Base-by-base conservation (phyloP, 2,888 invertebrate species). In the Plebejus anna region DNA sequence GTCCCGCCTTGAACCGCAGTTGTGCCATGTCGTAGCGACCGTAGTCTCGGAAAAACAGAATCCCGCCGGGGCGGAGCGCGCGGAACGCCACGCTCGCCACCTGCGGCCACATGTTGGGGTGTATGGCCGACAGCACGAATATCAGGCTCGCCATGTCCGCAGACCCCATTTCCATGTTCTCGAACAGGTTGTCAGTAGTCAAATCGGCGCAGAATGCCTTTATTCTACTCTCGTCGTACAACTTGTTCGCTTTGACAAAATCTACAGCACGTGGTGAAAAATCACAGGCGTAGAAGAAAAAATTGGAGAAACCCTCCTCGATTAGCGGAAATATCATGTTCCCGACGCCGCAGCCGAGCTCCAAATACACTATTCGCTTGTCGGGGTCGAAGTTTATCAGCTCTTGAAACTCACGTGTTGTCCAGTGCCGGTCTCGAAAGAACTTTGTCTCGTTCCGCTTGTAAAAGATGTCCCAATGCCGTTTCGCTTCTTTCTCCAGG, bases 391-490 rank as follows among this genome's bases (percentile, higher is more conserved):
- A 94, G 77, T 93, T 91, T 77, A 96, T 91, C 22, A 99, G 92
- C 85, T 98, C 98, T 82, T 96, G 93, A 92, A 99, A 99, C 94
- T 99, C 99, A 84, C 98, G 95, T 79, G 97, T 97, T 1, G 98
- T 99, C 99, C 99, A 99, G 86, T 98, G 98, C 22, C 99, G 95
- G 89, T 99, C 98, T 89, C 97, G 97, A 86, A 99, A 99, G 89
- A 99, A 99, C 82, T 97, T 96, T 0, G 96, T 97, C 83, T 97
- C 97, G 86, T 99, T 99, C 78, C 99, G 94, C 89, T 99, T 99
- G 88, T 99, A 99, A 89, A 99, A 99, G 76, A 98, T 92, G 89
- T 99, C 99, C 99, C 99, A 99, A 85, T 98, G 96, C 79, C 97
- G 97, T 84, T 96, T 96, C 0, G 98, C 97, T 83, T 99, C 96